A percentile compares a stretch with the other conserved stretches of the same genome.
phyloP scores from a whole-genome alignment of 2,113 vertebrate species.

The Daphoenositta chrysoptera region DNA sequence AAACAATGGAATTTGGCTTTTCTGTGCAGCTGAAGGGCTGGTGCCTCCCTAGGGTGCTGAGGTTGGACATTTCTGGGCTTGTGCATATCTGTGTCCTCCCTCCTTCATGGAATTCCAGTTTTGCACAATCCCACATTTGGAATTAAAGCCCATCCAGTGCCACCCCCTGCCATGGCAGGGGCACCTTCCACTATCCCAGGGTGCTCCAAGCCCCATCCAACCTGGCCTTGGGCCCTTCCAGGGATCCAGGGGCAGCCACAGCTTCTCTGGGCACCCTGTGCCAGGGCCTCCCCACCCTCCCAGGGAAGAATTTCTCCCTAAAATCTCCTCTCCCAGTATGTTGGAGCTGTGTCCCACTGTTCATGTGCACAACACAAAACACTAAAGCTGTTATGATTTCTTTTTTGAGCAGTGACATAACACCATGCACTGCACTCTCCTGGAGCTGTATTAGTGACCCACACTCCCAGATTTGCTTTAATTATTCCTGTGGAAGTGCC shows the following conservation, averaged over 20 bases:
- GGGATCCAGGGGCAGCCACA: not conserved
- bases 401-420: not conserved
- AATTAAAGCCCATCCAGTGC: not conserved
- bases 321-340: not conserved
- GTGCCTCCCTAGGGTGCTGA: not conserved
- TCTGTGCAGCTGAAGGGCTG: not conserved
- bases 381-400: not conserved
- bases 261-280: not conserved
- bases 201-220: not conserved
- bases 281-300: rapidly evolving
- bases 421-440: not conserved
- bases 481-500: not conserved
- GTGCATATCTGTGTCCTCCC: not conserved
- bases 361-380: not conserved
- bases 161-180: not conserved
- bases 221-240: not conserved
- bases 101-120: not conserved
- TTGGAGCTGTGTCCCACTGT: not conserved
- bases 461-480: not conserved
- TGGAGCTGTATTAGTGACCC: not conserved
- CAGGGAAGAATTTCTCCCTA: not conserved
- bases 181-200: not conserved
- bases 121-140: too few species aligned
- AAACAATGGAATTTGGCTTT: not conserved
- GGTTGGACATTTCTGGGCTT: not conserved